Evolutionary conservation across 1,140 invertebrate genomes (phyloP).

Genomic region (Ylistrum balloti): DNA sequence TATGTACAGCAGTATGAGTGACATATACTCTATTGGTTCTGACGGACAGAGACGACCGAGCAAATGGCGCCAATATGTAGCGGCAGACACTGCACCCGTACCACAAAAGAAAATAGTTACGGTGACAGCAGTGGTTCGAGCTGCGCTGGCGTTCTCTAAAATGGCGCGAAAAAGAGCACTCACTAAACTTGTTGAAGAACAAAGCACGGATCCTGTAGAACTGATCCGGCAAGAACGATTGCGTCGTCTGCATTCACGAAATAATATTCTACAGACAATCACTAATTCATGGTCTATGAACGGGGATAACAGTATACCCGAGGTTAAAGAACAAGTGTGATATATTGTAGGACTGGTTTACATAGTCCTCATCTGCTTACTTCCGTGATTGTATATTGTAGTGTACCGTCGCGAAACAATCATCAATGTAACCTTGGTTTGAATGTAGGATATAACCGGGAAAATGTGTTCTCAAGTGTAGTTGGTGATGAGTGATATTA

Average conservation of each 20-base stretch:
- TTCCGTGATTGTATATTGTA: too few species aligned
- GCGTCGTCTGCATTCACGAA: constrained; percentile 54
- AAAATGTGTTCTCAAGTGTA: too few species aligned
- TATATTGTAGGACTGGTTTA: too few species aligned
- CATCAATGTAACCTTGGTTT: too few species aligned
- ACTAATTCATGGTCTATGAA: constrained; percentile 7
- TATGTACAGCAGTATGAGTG: constrained; percentile 57
- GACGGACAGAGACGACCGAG: constrained; percentile 55
- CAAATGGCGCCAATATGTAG: constrained; percentile 58
- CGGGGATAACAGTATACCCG: not conserved
- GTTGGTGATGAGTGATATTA: too few species aligned
- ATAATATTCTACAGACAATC: constrained; percentile 49
- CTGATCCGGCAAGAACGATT: constrained; percentile 60
- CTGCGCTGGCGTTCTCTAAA: constrained; percentile 66
- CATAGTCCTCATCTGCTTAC: too few species aligned
- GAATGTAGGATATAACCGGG: too few species aligned
- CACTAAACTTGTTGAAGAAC: constrained; percentile 60
- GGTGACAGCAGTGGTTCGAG: constrained; percentile 59
- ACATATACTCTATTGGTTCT: constrained; percentile 55
- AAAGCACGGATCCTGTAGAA: constrained; percentile 60
- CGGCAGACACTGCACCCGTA: constrained; percentile 52
- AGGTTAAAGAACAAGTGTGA: not conserved
- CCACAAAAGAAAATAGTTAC: constrained; percentile 53
- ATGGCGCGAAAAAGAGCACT: constrained; percentile 59
- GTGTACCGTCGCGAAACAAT: too few species aligned